Evolutionary conservation across 2,113 vertebrate species (phyloP).

Genomic region (Pao palembangensis): DNA sequence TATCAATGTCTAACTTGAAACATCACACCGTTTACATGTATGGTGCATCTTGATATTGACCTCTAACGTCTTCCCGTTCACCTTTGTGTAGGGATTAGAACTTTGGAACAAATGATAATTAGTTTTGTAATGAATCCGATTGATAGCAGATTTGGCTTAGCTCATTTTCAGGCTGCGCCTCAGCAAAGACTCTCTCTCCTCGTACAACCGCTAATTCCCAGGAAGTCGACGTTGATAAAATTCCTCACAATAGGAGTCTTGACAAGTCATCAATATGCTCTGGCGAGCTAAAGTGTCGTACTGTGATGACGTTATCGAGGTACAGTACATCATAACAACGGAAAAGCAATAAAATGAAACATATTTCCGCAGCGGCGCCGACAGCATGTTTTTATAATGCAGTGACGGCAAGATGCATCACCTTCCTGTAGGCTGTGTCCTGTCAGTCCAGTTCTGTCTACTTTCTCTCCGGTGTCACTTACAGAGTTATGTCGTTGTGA

Average conservation of each 20-base stretch:
- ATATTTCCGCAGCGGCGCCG: conserved; percentile 5
- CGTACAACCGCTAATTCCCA: conserved; percentile 2
- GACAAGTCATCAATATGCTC: background rate
- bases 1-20: conserved; percentile 51
- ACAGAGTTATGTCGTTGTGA: conserved; percentile 19
- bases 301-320: conserved; percentile 9
- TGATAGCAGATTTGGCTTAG: conserved; percentile 25
- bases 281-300: conserved; percentile 8
- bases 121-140: conserved; percentile 31
- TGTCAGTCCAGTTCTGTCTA: conserved; percentile 35
- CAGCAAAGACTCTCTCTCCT: conserved; percentile 18
- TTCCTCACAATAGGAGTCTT: background rate
- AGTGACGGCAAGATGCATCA: conserved; percentile 19
- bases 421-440: conserved; percentile 41
- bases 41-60: conserved; percentile 24
- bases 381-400: conserved; percentile 32
- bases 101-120: conserved; percentile 28
- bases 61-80: conserved; percentile 32
- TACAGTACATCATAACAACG: conserved; percentile 14
- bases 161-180: conserved; percentile 16
- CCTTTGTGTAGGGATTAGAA: conserved; percentile 28
- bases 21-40: conserved; percentile 51
- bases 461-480: conserved; percentile 18
- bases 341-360: conserved; percentile 32
- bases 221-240: conserved; percentile 17